These are phyloP conservation scores for Ericerus pela DNA, from an alignment of 1,140 invertebrate species.

Conservation along the genomic window DNA sequence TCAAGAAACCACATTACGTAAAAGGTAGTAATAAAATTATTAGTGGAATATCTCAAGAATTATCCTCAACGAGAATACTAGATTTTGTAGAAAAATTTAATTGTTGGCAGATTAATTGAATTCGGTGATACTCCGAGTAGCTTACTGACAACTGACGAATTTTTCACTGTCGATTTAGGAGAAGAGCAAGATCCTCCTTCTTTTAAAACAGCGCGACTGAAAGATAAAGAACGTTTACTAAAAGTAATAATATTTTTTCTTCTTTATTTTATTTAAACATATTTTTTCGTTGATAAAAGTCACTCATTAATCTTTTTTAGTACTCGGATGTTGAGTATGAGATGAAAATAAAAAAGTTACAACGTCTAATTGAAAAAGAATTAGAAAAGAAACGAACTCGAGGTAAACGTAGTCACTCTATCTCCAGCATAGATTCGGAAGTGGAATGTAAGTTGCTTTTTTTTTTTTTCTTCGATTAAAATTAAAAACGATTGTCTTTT, in stretches of 20 bases:
- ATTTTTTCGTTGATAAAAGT: neutral
- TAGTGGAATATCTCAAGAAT: neutral
- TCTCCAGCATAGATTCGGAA: neutral
- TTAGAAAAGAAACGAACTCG: neutral
- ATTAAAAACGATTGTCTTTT: too few species aligned
- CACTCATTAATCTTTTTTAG: neutral
- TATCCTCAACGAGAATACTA: neutral
- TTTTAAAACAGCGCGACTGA: conserved; percentile 75
- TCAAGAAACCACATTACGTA: conserved; percentile 81
- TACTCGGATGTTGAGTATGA: conserved; percentile 2
- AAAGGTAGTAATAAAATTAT: conserved; percentile 43
- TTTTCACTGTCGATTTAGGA: conserved; percentile 91
- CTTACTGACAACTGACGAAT: conserved; percentile 83
- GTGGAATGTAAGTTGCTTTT: too few species aligned
- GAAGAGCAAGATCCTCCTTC: conserved; percentile 94
- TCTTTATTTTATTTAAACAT: neutral
- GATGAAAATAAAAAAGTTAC: conserved; percentile 5
- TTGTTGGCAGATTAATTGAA: conserved; percentile 60
- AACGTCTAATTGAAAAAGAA: conserved; percentile 1
- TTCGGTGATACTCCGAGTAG: conserved; percentile 87
- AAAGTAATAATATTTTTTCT: conserved; percentile 33
- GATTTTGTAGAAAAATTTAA: too few species aligned
- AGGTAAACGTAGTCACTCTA: neutral
- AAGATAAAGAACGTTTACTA: conserved; percentile 58
- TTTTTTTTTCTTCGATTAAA: too few species aligned